A percentile compares a stretch with the other conserved stretches of the same genome.
These are phyloP conservation scores for Cheilosia impressa DNA, from an alignment of 2,888 invertebrate species.

Conservation along the genomic window DNA sequence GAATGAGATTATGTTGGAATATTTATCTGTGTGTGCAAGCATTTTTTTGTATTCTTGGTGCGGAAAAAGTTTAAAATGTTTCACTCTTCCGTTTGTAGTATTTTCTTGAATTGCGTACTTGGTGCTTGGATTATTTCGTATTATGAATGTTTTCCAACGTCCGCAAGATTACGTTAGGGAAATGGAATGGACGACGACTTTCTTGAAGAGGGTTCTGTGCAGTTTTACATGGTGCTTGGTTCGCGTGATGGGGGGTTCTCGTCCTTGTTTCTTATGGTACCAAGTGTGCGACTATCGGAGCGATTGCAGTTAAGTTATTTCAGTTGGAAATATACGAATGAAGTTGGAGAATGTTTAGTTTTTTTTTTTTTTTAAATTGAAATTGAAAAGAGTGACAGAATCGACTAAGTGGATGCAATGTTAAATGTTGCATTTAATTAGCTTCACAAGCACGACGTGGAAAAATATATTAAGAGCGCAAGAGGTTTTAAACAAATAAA, in stretches of 20 bases:
- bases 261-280: constrained; percentile 2
- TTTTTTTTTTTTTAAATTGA: neutral
- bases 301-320: constrained; percentile 22
- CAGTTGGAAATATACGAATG: constrained; percentile 2
- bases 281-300: neutral
- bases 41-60: constrained; percentile 5
- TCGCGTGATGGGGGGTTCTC: neutral
- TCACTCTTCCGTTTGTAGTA: constrained; percentile 24
- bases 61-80: constrained; percentile 24
- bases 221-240: constrained; percentile 37
- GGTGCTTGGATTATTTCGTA: constrained; percentile 55
- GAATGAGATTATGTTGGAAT: neutral
- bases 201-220: constrained; percentile 27
- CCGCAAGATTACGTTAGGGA: constrained; percentile 39
- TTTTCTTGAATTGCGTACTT: constrained; percentile 58
- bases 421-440: constrained; percentile 31
- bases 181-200: constrained; percentile 27
- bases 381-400: neutral
- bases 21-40: constrained; percentile 30
- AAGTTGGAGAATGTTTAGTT: neutral
- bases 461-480: no score
- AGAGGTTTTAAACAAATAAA: no score
- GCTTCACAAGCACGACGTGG: neutral
- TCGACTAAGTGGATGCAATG: constrained; percentile 26
- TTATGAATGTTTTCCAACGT: constrained; percentile 59